Percentiles rank a stretch among this genome's conserved stretches.
These are phyloP conservation scores for Ichneumoninae sp. DNA, from an alignment of 2,888 invertebrate species.

Conservation along the genomic window DNA sequence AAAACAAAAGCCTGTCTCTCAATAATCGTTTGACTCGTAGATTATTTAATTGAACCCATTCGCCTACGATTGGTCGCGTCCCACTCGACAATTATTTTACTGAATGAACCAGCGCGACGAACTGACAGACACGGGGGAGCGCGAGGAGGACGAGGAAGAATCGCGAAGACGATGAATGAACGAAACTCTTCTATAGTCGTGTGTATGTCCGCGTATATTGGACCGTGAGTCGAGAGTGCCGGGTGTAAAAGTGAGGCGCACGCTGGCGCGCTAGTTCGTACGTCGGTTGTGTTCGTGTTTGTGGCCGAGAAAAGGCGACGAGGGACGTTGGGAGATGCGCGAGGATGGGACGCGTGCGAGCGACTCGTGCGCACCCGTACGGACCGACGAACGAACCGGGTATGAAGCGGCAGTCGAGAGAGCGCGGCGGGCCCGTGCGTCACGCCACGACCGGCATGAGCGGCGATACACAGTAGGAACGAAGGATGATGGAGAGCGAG, in stretches of 20 bases:
- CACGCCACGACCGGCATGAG: slow-evolving; percentile 72
- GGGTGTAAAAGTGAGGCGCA: not conserved
- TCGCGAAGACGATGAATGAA: slow-evolving; percentile 9
- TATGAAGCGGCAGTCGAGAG: slow-evolving; percentile 71
- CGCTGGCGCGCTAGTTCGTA: not conserved
- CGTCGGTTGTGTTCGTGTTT: not conserved
- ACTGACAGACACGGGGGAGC: not conserved
- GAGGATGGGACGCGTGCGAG: slow-evolving; percentile 39
- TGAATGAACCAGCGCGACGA: slow-evolving; percentile 27
- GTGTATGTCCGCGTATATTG: not conserved
- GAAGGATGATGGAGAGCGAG: slow-evolving; percentile 58
- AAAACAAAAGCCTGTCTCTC: not conserved
- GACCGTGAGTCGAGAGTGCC: too few species aligned
- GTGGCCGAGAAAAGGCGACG: slow-evolving; percentile 7
- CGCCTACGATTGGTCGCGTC: slow-evolving; percentile 28
- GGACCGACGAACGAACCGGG: slow-evolving; percentile 73
- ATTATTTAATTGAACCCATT: slow-evolving; percentile 28
- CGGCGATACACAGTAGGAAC: slow-evolving; percentile 54
- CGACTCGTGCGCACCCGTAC: slow-evolving; percentile 69
- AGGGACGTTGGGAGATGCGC: slow-evolving; percentile 5
- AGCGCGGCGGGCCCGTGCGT: slow-evolving; percentile 74
- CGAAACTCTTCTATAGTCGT: not conserved
- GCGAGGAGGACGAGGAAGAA: not conserved
- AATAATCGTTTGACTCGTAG: slow-evolving; percentile 2
- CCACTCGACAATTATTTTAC: slow-evolving; percentile 27